Conservation (phyloP, 30 jellyfish, hydroid and myxozoan genomes). For the Turritopsis rubra region DNA sequence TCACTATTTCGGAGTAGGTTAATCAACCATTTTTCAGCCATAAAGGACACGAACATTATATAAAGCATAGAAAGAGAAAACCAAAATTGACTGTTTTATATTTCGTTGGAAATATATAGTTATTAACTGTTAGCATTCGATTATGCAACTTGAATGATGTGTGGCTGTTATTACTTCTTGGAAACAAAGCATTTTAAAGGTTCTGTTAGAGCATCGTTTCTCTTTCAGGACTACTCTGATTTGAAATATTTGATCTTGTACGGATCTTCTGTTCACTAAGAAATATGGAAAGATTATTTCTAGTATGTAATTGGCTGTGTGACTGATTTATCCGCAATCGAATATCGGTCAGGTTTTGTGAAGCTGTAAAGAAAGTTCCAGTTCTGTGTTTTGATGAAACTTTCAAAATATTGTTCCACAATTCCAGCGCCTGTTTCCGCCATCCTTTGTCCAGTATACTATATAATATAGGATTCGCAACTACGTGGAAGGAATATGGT, state of each 20-base stretch:
- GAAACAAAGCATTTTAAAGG: neutral
- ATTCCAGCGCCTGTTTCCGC: neutral
- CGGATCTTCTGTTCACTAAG: neutral
- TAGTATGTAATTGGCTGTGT: neutral
- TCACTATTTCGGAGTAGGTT: too few relatives aligned
- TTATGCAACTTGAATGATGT: too few relatives aligned
- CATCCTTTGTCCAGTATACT: neutral
- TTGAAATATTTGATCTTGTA: neutral
- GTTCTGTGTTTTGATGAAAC: neutral
- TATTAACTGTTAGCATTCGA: too few relatives aligned
- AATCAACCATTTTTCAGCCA: too few relatives aligned
- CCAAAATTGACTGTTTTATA: too few relatives aligned
- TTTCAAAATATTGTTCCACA: neutral
- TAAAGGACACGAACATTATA: too few relatives aligned
- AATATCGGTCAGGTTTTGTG: neutral
- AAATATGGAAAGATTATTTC: neutral
- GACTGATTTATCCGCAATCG: neutral
- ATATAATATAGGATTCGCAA: neutral
- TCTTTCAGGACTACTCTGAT: neutral
- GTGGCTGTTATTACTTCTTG: too few relatives aligned
- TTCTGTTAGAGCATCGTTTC: neutral
- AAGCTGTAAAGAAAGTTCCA: neutral
- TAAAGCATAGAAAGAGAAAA: too few relatives aligned
- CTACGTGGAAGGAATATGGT: conserved; percentile 9
- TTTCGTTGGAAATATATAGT: too few relatives aligned